phyloP scores from a whole-genome alignment of 2,113 vertebrate genomes.

The Paradoxurus hermaphroditus region DNA sequence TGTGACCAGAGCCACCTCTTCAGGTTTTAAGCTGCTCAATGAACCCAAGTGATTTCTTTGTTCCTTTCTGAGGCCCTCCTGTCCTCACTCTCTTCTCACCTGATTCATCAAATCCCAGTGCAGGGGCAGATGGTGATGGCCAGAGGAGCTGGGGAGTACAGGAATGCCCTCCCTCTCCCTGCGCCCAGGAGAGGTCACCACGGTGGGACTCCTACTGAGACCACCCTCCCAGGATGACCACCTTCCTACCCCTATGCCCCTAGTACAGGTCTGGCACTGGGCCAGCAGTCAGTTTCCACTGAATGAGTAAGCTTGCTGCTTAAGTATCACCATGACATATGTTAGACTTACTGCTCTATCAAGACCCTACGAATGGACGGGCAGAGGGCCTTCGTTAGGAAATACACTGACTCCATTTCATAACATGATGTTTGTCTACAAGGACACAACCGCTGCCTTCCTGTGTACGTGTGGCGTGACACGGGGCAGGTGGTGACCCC shows the following conservation, averaged over 20 bases:
- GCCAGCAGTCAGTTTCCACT: too few relatives aligned
- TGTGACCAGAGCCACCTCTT: background rate
- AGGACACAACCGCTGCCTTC: background rate
- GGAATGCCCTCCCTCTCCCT: background rate
- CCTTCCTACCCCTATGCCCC: background rate
- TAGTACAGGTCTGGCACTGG: background rate
- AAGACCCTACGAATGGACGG: background rate
- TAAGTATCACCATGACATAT: fast-evolving
- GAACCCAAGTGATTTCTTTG: background rate
- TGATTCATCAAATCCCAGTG: background rate
- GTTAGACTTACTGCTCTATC: fast-evolving
- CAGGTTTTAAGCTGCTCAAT: background rate
- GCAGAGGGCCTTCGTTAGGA: background rate
- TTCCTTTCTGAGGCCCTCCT: background rate
- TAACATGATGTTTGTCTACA: background rate
- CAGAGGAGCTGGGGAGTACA: background rate
- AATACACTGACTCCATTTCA: background rate
- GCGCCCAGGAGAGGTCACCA: background rate
- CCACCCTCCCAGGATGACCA: background rate
- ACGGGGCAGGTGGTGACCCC: background rate
- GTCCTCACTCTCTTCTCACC: background rate
- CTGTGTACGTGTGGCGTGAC: fast-evolving
- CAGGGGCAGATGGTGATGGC: background rate
- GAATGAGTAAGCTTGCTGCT: background rate
- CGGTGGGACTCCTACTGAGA: background rate